These are phyloP conservation scores for Idaea dimidiata DNA, from an alignment of 2,888 invertebrate species.

Conservation along the genomic window DNA sequence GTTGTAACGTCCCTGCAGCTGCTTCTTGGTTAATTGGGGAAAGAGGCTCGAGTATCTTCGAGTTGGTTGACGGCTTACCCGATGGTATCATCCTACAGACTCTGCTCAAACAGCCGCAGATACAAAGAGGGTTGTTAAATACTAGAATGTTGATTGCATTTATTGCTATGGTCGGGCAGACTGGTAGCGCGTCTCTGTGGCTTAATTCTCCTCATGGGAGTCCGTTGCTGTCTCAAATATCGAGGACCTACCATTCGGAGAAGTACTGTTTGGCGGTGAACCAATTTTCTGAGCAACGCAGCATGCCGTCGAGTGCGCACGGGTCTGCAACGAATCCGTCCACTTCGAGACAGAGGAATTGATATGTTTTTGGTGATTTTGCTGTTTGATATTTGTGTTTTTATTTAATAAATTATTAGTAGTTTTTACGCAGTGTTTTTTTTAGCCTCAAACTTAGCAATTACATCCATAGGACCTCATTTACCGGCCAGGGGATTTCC, in stretches of 20 bases:
- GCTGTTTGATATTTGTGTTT: conserved; percentile 13
- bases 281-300: conserved; percentile 61
- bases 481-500: too few relatives aligned
- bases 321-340: conserved; percentile 43
- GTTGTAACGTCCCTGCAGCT: conserved; percentile 69
- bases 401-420: background rate
- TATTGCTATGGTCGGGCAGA: conserved; percentile 71
- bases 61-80: conserved; percentile 64
- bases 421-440: too few relatives aligned
- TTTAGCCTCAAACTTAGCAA: too few relatives aligned
- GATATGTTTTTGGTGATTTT: conserved; percentile 13
- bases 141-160: conserved; percentile 72
- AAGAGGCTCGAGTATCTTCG: conserved; percentile 68
- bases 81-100: conserved; percentile 64
- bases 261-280: conserved; percentile 74
- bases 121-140: conserved; percentile 67
- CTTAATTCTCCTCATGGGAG: conserved; percentile 71
- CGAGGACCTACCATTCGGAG: conserved; percentile 72
- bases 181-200: conserved; percentile 69
- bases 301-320: conserved; percentile 21
- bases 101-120: conserved; percentile 67
- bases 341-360: conserved; percentile 56
- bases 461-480: too few relatives aligned
- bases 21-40: conserved; percentile 71
- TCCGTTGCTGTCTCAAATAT: conserved; percentile 69